Base-by-base conservation (phyloP, 2,797 vertebrate genomes). In the Sparidentex hasta region DNA sequence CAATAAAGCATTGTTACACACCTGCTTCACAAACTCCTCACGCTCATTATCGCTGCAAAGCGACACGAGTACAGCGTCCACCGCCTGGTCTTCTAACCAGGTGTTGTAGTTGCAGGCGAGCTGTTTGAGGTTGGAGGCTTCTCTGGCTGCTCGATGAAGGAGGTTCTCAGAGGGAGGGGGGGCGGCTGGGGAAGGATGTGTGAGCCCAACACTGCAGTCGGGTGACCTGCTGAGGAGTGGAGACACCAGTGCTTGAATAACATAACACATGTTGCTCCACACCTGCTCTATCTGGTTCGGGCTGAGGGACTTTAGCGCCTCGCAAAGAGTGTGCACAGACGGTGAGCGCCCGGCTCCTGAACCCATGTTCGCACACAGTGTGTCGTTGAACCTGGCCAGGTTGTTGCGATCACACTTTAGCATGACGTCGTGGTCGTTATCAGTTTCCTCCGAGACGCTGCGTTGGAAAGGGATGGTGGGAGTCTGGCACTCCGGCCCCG, bases 31-130 rank as follows among this genome's bases (percentile, higher is more conserved):
- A 83, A 96, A 96, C 41, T 75, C 71, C 7, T 66, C 67, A 0
- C 27, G 86, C 5, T 95, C 90, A 12, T 94, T 95, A 20, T 95
- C 94, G 1, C 94, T 90, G 78, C 96, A 96, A 29, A 96, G 64
- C 0, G 94, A 90, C 46, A 96, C 93, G 3, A 93, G 81, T 27
- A 79, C 90, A 0, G 90, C 78, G 2, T 95, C 93, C n/a, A 88
- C 80, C 12, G 0, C 12, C 9, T 46, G 27, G 54, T 52, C 33
- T 3, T 27, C 59, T 2, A 90, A 76, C 96, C 96, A 96, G 91
- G 64, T 86, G 64, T 55, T 65, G 65, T 96, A 96, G 85, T 92
- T 67, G 27, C 96, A 96, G 38, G 92, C 85, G 0, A 95, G 94
- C 83, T 92, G 82, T 13, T 56, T 87, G 71, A 95, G 93, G 86